Conservation (phyloP, 2,888 invertebrate species). For the Dicroscelio sp. region DNA sequence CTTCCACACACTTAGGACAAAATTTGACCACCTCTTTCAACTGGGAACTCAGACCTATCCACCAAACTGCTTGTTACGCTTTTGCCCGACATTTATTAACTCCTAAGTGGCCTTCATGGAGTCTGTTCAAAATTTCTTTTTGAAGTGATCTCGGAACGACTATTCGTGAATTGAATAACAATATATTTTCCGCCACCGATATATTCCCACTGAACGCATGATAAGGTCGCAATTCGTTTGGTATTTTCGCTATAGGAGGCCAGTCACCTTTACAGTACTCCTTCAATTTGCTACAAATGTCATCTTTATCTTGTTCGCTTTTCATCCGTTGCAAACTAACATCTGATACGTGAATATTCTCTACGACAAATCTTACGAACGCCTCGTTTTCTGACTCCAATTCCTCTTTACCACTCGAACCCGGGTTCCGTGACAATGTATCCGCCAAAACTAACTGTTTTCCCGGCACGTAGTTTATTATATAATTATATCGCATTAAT, state of each 20-base stretch:
- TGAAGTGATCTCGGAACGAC: conserved; percentile 78
- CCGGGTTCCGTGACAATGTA: conserved; percentile 84
- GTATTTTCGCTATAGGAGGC: conserved; percentile 69
- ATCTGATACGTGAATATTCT: conserved; percentile 62
- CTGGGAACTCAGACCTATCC: conserved; percentile 73
- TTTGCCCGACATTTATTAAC: conserved; percentile 23
- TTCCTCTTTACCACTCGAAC: neutral
- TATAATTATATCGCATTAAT: conserved; percentile 86
- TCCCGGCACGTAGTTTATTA: conserved; percentile 86
- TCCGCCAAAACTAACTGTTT: conserved; percentile 87
- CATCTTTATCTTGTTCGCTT: conserved; percentile 72
- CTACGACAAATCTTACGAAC: conserved; percentile 68
- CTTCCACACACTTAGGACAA: conserved; percentile 73
- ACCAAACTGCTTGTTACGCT: conserved; percentile 83
- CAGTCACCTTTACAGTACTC: conserved; percentile 64
- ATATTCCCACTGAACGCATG: conserved; percentile 31
- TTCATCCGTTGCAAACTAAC: conserved; percentile 72
- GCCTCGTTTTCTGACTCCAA: conserved; percentile 26
- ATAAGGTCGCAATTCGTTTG: conserved; percentile 57
- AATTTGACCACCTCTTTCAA: conserved; percentile 64
- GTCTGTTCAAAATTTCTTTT: conserved; percentile 73
- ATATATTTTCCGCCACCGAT: conserved; percentile 71
- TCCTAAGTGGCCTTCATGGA: conserved; percentile 85
- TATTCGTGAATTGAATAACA: conserved; percentile 79
- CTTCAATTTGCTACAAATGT: conserved; percentile 66